A percentile compares a stretch with the other conserved stretches of the same genome.
Evolutionary conservation across 1,140 invertebrate genomes (phyloP).

Genomic region (Drosophila pseudoananassae): DNA sequence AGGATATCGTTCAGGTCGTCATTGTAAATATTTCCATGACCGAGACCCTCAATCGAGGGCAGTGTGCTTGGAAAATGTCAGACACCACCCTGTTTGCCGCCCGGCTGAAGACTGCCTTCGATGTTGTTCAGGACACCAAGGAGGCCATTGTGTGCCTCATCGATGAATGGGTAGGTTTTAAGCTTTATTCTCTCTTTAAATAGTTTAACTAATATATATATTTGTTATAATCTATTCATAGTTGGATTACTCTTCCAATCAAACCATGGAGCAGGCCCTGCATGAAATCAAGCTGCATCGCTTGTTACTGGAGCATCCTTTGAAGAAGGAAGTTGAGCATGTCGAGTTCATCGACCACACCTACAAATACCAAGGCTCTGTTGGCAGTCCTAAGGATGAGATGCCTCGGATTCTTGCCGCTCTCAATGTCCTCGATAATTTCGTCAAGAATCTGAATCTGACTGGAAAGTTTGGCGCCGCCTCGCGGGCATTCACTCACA

Average conservation of each 20-base stretch:
- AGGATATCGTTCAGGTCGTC: background rate
- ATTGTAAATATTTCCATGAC: background rate
- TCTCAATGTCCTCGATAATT: conserved; percentile 12
- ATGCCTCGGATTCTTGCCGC: conserved; percentile 26
- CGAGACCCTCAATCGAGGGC: background rate
- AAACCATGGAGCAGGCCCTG: background rate
- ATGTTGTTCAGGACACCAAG: background rate
- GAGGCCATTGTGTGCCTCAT: conserved; percentile 14
- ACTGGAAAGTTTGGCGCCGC: background rate
- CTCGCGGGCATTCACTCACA: background rate
- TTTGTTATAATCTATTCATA: background rate
- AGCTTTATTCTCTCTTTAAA: background rate
- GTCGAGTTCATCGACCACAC: background rate
- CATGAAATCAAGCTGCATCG: background rate
- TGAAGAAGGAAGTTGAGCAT: background rate
- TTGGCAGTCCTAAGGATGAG: conserved; percentile 1
- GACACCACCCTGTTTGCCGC: background rate
- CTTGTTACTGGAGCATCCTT: conserved; percentile 36
- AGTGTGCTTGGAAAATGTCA: background rate
- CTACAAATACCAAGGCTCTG: background rate
- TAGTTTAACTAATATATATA: background rate
- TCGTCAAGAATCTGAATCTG: background rate
- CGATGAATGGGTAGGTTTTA: conserved; percentile 34
- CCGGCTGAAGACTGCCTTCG: background rate
- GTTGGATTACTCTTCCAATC: background rate